Evolutionary conservation across 2,888 invertebrate species (phyloP).

Genomic region (Rhingia campestris): DNA sequence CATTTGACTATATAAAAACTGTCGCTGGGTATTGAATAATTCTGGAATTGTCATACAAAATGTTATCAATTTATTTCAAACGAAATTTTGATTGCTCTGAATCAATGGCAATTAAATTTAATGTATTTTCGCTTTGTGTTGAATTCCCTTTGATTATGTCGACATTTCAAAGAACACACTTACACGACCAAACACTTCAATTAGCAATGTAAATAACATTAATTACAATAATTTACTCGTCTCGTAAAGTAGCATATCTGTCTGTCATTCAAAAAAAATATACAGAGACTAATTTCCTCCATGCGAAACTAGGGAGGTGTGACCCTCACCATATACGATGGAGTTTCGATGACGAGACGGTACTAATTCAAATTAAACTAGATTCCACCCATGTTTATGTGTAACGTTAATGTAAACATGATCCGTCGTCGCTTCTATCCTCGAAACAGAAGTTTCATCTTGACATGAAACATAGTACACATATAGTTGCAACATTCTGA

Average conservation of each 20-base stretch:
- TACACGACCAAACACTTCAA: slow-evolving; percentile 27
- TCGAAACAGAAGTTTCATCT: slow-evolving; percentile 18
- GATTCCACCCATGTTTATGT: slow-evolving; percentile 42
- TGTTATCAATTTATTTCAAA: background rate
- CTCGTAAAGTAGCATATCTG: slow-evolving; percentile 17
- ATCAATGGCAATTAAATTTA: slow-evolving; percentile 47
- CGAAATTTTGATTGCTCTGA: slow-evolving; percentile 28
- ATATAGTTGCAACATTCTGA: slow-evolving; percentile 1
- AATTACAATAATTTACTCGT: slow-evolving; percentile 57
- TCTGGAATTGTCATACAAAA: background rate
- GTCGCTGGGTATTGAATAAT: slow-evolving; percentile 19
- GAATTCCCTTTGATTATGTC: slow-evolving; percentile 42
- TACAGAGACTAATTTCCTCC: slow-evolving; percentile 15
- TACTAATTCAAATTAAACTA: slow-evolving; percentile 62
- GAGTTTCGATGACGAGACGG: slow-evolving; percentile 13
- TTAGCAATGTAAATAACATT: slow-evolving; percentile 60
- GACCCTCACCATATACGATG: slow-evolving; percentile 15
- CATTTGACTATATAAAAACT: background rate
- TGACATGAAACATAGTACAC: slow-evolving; percentile 7
- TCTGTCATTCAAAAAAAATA: slow-evolving; percentile 20
- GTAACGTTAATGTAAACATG: slow-evolving; percentile 19
- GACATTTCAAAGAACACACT: slow-evolving; percentile 6
- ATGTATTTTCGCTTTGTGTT: slow-evolving; percentile 34
- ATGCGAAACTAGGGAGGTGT: slow-evolving; percentile 39
- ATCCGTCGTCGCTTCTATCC: slow-evolving; percentile 14